Conservation (phyloP, 2,888 invertebrate genomes). For the Ligdia adustata region DNA sequence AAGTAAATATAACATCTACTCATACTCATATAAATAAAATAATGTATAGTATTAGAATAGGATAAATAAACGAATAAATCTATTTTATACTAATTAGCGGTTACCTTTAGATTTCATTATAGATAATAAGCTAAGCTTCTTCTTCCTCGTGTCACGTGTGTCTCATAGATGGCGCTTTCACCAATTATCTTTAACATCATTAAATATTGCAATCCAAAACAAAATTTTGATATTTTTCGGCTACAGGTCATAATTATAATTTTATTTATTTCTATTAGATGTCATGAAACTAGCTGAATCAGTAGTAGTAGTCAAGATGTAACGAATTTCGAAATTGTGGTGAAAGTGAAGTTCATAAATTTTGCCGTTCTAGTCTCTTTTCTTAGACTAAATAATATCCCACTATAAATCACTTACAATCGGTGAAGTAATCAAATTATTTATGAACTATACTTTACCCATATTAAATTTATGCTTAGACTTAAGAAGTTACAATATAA, state of each 20-base stretch:
- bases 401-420: no score
- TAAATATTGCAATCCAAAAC: slow-evolving; percentile 28
- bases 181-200: slow-evolving; percentile 41
- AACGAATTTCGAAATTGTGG: slow-evolving; percentile 26
- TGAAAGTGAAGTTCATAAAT: slow-evolving; percentile 2
- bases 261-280: slow-evolving; percentile 27
- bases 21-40: slow-evolving; percentile 59
- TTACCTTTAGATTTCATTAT: slow-evolving; percentile 36
- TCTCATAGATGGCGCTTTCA: slow-evolving; percentile 56
- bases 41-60: slow-evolving; percentile 68
- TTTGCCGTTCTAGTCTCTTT: no score
- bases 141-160: slow-evolving; percentile 51
- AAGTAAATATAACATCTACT: slow-evolving; percentile 50
- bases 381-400: no score
- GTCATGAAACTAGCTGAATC: slow-evolving; percentile 20
- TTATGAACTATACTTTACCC: slow-evolving; percentile 5
- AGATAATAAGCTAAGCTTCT: slow-evolving; percentile 37
- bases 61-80: slow-evolving; percentile 63
- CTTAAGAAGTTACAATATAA: slow-evolving; percentile 8
- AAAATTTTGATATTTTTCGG: slow-evolving; percentile 18
- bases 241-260: slow-evolving; percentile 17
- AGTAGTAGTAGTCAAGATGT: slow-evolving; percentile 28
- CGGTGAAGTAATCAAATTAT: slow-evolving; percentile 2
- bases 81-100: slow-evolving; percentile 76
- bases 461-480: slow-evolving; percentile 23